Percentiles rank a stretch among this genome's conserved stretches.
phyloP scores from a whole-genome alignment of 2,888 invertebrate genomes.

The Oligia latruncula region DNA sequence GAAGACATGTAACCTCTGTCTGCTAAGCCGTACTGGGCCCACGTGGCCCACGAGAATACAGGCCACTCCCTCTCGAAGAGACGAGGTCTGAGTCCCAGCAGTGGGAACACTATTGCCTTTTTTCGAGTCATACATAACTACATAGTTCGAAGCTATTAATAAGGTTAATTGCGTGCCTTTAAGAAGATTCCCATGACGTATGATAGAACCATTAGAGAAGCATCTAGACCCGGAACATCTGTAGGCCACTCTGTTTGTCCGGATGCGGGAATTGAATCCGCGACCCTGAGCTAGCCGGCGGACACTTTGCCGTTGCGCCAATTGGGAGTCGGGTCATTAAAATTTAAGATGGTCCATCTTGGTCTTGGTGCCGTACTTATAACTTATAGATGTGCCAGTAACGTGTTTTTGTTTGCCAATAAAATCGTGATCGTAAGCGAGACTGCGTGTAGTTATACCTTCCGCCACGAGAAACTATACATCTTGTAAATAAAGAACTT shows the following conservation, averaged over 20 bases:
- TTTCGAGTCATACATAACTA: too few species aligned
- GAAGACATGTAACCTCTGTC: too few species aligned
- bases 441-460: too few species aligned
- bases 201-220: conserved; percentile 31
- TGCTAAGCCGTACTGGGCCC: too few species aligned
- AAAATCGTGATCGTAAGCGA: neutral
- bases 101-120: too few species aligned
- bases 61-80: too few species aligned
- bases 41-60: too few species aligned
- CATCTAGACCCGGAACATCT: conserved; percentile 31
- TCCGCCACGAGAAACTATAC: too few species aligned
- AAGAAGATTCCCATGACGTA: conserved; percentile 18
- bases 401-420: neutral
- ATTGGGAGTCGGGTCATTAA: conserved; percentile 53
- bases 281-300: conserved; percentile 50
- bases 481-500: too few species aligned
- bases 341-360: conserved; percentile 31
- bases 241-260: conserved; percentile 36
- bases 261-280: conserved; percentile 56
- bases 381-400: neutral
- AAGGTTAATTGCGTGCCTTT: neutral
- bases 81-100: too few species aligned
- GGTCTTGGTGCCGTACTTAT: conserved; percentile 33
- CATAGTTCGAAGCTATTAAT: neutral
- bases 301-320: conserved; percentile 50